phyloP scores from a whole-genome alignment of 2,113 vertebrate genomes.

The Barnardius zonarius region DNA sequence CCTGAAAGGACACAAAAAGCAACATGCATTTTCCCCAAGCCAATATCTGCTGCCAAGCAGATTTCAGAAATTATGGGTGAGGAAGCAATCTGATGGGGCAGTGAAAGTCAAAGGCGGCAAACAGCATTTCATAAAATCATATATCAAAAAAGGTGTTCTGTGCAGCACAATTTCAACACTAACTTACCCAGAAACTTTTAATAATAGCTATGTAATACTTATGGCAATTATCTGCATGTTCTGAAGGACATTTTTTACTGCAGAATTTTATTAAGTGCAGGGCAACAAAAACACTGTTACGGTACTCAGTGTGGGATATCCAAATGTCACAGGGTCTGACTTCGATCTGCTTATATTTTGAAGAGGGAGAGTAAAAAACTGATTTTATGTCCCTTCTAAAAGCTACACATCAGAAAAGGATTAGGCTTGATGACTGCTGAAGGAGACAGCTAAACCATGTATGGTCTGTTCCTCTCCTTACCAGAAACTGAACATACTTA shows the following conservation, averaged over 20 bases:
- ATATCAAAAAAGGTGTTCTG: neutral
- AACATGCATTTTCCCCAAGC: slow-evolving; percentile 6
- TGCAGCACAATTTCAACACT: neutral
- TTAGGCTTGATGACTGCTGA: neutral
- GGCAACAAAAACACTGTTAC: neutral
- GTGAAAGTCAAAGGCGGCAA: slow-evolving; percentile 19
- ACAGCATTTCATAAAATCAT: neutral
- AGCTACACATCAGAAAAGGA: neutral
- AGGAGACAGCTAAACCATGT: neutral
- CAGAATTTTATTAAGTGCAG: neutral
- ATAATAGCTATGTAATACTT: neutral
- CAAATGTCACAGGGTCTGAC: neutral
- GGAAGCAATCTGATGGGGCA: neutral
- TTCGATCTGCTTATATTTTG: neutral
- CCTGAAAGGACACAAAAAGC: slow-evolving; percentile 27
- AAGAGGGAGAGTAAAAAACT: neutral
- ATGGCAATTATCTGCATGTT: neutral
- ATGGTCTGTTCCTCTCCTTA: neutral
- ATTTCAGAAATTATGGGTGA: slow-evolving; percentile 13
- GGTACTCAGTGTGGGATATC: neutral
- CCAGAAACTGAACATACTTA: neutral
- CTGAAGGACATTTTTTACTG: neutral
- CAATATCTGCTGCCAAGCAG: neutral
- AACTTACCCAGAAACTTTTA: neutral
- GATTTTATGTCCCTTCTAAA: neutral